Base-by-base conservation (phyloP, 2,113 vertebrate genomes). In the Ailuropoda melanoleuca region DNA sequence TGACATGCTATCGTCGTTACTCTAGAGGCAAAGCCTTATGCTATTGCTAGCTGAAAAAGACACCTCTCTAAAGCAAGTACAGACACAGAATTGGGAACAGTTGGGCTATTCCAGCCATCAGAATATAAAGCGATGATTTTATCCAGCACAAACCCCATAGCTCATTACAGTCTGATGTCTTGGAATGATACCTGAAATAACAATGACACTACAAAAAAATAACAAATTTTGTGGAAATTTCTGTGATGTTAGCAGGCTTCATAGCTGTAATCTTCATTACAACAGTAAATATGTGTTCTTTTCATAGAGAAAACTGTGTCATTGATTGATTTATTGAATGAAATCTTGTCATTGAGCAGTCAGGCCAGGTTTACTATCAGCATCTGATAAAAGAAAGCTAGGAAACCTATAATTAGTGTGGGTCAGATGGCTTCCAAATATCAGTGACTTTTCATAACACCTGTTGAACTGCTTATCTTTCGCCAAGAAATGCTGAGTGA, bases 21-120 rank as follows among this genome's bases (percentile, higher is more conserved):
- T 90, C 96, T 75, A 56, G 97, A 96, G 97, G 90, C 93, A 89
- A 86, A 86, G 90, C 31, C 81, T 97, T 87, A 64, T 29, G 78
- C 60, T 75, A 24, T 82, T 66, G 66, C 81, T 78, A 39, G 31
- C 90, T 81, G 62, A 83, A 90, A 93, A 85, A 93, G 81, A 96
- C 10, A 56, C 75, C 29, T 92, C 37, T 80, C 84, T 78, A 50
- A 90, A 90, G 58, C 31, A 50, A 68, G 64, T 84, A 34, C 75
- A 81, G 68, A 46, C 34, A 53, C 26, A 74, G 46, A 88, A 46
- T 37, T 14, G 19, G 12, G 9, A 80, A 93, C 17, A 72, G 13
- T 46, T 77, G 21, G 70, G 48, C 64, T 60, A 55, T 29, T 80
- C 17, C 31, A 56, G 8, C 19, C 50, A 62, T 93, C 60, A 85